Percentiles rank a stretch among this genome's conserved stretches.
These are phyloP conservation scores for Harlomillsia oculata DNA, from an alignment of 1,140 invertebrate species.

Conservation along the genomic window DNA sequence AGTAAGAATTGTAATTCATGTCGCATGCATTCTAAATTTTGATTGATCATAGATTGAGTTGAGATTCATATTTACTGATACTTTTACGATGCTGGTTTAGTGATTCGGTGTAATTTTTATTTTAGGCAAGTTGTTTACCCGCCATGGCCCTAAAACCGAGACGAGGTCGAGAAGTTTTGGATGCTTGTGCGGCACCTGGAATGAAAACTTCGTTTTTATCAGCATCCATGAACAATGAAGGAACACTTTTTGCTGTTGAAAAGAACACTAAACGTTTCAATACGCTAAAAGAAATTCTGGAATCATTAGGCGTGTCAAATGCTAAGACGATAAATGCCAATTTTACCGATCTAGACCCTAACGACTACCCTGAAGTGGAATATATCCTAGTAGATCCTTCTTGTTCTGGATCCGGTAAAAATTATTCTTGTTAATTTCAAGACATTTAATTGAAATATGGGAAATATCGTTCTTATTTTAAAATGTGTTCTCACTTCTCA, in stretches of 20 bases:
- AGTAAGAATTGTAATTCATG: constrained; percentile 48
- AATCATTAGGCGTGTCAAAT: constrained; percentile 53
- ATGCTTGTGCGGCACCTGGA: constrained; percentile 91
- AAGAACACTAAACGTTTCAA: constrained; percentile 55
- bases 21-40: background rate
- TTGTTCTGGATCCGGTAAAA: constrained; percentile 82
- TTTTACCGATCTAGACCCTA: constrained; percentile 54
- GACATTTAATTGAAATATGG: background rate
- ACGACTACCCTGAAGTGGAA: constrained; percentile 60
- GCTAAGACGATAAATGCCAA: constrained; percentile 59
- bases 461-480: background rate
- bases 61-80: too few relatives aligned
- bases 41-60: background rate
- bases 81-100: too few relatives aligned
- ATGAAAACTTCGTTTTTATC: constrained; percentile 90
- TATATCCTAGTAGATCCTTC: constrained; percentile 91
- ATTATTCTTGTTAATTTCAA: background rate
- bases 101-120: too few relatives aligned
- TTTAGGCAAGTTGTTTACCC: constrained; percentile 79
- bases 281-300: constrained; percentile 52
- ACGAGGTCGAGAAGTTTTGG: constrained; percentile 59
- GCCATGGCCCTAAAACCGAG: constrained; percentile 61
- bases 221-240: constrained; percentile 65
- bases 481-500: constrained; percentile 38
- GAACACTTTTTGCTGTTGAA: constrained; percentile 76